Conservation (phyloP, 2,113 vertebrate species). For the Mesoclemmys tuberculata region DNA sequence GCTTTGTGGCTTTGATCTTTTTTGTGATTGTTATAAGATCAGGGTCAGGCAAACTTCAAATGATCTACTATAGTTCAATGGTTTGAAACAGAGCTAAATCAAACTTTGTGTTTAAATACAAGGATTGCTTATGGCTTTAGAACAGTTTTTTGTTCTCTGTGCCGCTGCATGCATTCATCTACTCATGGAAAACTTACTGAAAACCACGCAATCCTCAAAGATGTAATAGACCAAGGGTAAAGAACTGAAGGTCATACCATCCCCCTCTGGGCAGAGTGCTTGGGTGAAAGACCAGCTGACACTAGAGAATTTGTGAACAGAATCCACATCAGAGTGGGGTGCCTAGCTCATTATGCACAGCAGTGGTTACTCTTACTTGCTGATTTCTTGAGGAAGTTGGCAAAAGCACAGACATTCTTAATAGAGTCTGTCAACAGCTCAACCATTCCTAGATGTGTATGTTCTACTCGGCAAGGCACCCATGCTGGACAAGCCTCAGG, state of each 20-base stretch:
- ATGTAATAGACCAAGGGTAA: conserved; percentile 1
- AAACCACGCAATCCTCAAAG: conserved; percentile 26
- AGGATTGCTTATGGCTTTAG: background rate
- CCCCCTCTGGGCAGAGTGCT: background rate
- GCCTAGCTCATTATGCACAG: background rate
- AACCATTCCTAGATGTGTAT: background rate
- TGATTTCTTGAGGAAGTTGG: background rate
- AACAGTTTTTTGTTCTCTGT: background rate
- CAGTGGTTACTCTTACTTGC: background rate
- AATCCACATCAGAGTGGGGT: background rate
- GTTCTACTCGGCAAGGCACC: rapidly evolving
- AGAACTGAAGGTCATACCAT: background rate
- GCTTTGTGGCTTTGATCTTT: conserved; percentile 37
- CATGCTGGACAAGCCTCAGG: rapidly evolving
- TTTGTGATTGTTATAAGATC: conserved; percentile 25
- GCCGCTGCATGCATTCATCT: background rate
- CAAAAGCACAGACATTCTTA: background rate
- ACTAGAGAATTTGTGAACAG: background rate
- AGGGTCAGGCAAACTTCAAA: conserved; percentile 45
- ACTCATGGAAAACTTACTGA: conserved; percentile 23
- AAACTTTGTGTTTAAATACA: conserved; percentile 8
- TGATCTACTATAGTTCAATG: background rate
- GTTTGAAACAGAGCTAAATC: conserved; percentile 23
- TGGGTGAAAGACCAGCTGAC: background rate
- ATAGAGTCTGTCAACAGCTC: background rate